A percentile compares a stretch with the other conserved stretches of the same genome.
phyloP scores from a whole-genome alignment of 1,140 invertebrate genomes.

The Aphelinus certus region DNA sequence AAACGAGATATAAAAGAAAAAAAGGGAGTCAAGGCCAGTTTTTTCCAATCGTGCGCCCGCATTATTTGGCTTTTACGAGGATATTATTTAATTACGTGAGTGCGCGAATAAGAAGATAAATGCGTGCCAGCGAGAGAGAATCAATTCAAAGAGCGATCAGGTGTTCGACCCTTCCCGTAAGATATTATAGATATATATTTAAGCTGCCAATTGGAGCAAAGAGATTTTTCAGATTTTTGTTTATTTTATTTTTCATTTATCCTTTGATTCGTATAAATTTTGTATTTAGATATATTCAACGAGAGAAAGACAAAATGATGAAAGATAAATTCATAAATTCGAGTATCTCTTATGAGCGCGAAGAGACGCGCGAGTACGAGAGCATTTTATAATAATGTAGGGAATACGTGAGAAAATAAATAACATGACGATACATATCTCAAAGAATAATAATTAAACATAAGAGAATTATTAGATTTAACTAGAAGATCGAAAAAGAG shows the following conservation, averaged over 20 bases:
- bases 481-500: conserved; percentile 7
- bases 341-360: conserved; percentile 24
- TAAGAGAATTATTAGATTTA: conserved; percentile 55
- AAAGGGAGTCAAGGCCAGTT: conserved; percentile 42
- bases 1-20: conserved; percentile 27
- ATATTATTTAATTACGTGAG: conserved; percentile 16
- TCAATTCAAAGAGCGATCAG: conserved; percentile 19
- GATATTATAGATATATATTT: conserved; percentile 34
- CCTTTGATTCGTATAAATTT: conserved; percentile 33
- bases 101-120: conserved; percentile 17
- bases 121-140: conserved; percentile 27
- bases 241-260: conserved; percentile 35
- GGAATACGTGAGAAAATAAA: conserved; percentile 42
- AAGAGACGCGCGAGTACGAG: conserved; percentile 25
- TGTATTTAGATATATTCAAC: conserved; percentile 36
- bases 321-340: conserved; percentile 19
- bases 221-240: conserved; percentile 35
- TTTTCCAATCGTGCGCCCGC: conserved; percentile 37
- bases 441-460: conserved; percentile 66
- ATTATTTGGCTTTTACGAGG: conserved; percentile 37
- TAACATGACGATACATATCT: conserved; percentile 66
- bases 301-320: conserved; percentile 23
- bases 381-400: conserved; percentile 36
- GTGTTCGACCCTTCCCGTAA: conserved; percentile 36
- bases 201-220: conserved; percentile 37